Conservation (phyloP, 2,888 invertebrate species). For the Andricus quercusramuli region DNA sequence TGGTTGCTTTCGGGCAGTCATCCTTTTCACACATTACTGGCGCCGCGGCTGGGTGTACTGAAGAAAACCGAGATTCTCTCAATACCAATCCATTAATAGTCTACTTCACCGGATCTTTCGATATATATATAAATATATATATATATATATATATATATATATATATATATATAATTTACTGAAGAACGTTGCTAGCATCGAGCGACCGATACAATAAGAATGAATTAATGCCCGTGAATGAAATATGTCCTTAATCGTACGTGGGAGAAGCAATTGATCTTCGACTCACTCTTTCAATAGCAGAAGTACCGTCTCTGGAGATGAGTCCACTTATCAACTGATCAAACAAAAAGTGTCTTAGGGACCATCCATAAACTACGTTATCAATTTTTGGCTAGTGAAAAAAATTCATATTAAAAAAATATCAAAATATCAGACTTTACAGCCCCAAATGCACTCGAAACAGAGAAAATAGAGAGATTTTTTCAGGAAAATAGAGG, state of each 20-base stretch:
- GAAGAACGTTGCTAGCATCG: neutral
- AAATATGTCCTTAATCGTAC: constrained; percentile 1
- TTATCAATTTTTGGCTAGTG: too few relatives aligned
- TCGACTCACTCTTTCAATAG: neutral
- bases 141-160: neutral
- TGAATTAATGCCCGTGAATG: constrained; percentile 23
- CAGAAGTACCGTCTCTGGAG: neutral
- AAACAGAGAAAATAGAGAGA: too few relatives aligned
- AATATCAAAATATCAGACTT: too few relatives aligned
- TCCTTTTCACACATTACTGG: constrained; percentile 31
- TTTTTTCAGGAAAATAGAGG: too few relatives aligned
- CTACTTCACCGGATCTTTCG: constrained; percentile 13
- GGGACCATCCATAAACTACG: too few relatives aligned
- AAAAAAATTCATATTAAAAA: too few relatives aligned
- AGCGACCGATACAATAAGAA: neutral
- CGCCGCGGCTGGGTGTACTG: neutral
- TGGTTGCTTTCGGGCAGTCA: constrained; percentile 27
- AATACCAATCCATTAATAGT: constrained; percentile 25
- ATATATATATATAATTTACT: neutral
- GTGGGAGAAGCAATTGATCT: neutral
- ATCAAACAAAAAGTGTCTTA: neutral
- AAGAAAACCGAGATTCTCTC: constrained; percentile 5
- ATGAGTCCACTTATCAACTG: neutral
- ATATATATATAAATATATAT: neutral
- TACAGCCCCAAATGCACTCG: too few relatives aligned